These are phyloP conservation scores for Drosophila nigricruria DNA, from an alignment of 2,888 invertebrate genomes.

Conservation along the genomic window DNA sequence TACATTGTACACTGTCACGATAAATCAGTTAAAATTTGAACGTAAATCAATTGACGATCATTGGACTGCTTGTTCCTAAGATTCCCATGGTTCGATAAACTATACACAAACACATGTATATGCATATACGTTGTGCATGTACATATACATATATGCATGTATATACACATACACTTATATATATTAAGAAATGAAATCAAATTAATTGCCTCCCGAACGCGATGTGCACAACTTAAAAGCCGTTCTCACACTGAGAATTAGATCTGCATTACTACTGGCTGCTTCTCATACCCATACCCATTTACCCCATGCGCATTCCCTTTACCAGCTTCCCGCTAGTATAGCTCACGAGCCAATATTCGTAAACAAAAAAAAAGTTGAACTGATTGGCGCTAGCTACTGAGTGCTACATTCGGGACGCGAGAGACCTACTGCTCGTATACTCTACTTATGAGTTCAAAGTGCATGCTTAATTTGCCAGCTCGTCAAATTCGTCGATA, in stretches of 20 bases:
- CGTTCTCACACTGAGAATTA: slow-evolving; percentile 67
- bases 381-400: slow-evolving; percentile 34
- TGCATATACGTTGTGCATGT: too few species aligned
- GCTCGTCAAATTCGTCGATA: slow-evolving; percentile 59
- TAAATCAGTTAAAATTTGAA: slow-evolving; percentile 11
- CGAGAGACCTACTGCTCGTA: slow-evolving; percentile 4
- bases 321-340: slow-evolving; percentile 17
- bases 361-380: slow-evolving; percentile 20
- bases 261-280: slow-evolving; percentile 56
- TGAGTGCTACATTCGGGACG: slow-evolving; percentile 3
- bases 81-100: slow-evolving; percentile 4
- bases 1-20: slow-evolving; percentile 1
- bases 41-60: neutral
- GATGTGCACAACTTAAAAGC: slow-evolving; percentile 67
- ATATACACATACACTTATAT: neutral
- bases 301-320: neutral
- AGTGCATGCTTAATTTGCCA: slow-evolving; percentile 66
- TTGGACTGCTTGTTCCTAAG: neutral
- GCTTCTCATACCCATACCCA: slow-evolving; percentile 6
- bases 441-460: slow-evolving; percentile 58
- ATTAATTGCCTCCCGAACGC: slow-evolving; percentile 22
- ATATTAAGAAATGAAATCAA: neutral
- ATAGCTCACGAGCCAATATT: slow-evolving; percentile 49
- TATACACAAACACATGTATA: neutral
- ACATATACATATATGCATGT: neutral